A percentile compares a stretch with the other conserved stretches of the same genome.
Conservation (phyloP, 2,797 vertebrate species). For the Hippopotamyrus pictus region DNA sequence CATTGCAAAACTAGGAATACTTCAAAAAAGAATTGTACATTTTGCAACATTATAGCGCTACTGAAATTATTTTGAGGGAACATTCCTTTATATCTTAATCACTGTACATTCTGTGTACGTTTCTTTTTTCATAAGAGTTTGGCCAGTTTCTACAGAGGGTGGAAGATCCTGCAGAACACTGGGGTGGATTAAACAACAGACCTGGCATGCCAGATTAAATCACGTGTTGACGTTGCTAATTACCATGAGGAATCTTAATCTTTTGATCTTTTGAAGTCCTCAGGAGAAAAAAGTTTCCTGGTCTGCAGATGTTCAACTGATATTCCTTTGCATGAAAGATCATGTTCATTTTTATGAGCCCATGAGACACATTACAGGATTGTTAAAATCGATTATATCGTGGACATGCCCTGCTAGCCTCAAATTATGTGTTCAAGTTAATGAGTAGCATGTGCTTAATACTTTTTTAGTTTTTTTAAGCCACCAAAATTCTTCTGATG, state of each 20-base stretch:
- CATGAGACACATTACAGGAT: neutral
- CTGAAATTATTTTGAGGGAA: neutral
- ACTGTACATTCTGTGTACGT: neutral
- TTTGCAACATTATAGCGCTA: neutral
- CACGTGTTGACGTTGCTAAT: conserved; percentile 9
- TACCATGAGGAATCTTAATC: neutral
- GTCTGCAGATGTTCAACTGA: neutral
- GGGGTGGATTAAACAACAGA: neutral
- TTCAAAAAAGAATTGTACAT: neutral
- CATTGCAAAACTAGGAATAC: neutral
- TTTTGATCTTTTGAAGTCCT: conserved; percentile 11
- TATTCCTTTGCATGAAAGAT: neutral
- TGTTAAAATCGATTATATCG: neutral
- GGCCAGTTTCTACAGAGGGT: neutral
- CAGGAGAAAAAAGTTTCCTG: neutral
- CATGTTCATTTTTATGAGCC: neutral
- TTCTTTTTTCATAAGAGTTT: neutral
- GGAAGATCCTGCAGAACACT: neutral
- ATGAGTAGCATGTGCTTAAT: neutral
- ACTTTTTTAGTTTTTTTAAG: conserved; percentile 1
- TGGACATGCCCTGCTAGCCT: neutral
- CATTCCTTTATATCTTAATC: neutral
- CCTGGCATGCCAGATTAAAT: neutral
- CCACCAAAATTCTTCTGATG: neutral
- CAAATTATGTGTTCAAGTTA: neutral